Base-by-base conservation (phyloP, 2,888 invertebrate genomes). In the Thyatira batis region DNA sequence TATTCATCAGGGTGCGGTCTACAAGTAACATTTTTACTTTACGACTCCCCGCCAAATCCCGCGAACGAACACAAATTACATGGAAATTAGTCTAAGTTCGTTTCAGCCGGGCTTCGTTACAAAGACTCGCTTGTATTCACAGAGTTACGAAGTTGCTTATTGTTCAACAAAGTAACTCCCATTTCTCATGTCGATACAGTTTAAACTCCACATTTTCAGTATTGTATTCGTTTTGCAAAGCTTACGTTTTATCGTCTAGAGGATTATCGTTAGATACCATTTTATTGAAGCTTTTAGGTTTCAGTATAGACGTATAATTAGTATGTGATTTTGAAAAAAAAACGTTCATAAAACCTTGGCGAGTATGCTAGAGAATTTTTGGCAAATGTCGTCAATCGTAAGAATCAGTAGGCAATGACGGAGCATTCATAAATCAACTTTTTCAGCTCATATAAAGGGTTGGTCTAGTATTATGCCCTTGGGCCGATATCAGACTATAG, bases 41-140 rank as follows among this genome's bases (percentile, higher is more conserved):
- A 67, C 69, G 71, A 73, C 71, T 67, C 63, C 54, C 52, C 53
- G 65, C 65, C 70, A 76, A 82, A 79, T 75, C 76, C 80, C 66
- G 60, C 67, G 71, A 67, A 73, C 68, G 74, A 75, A 80, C 80
- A 76, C 80, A 83, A 86, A 85, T 85, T 82, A 84, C 77, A 84
- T 84, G 86, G 78, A 81, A 85, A 85, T 86, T 76, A 78, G 78
- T 71, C 69, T 74, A 82, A 84, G 80, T 80, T 82, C 74, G 65
- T 80, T 78, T 69, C 61, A 64, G 66, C 60, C 61, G 53, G 57
- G 70, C 65, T 68, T 65, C 65, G 68, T 71, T 69, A 73, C 76
- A 71, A 75, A 73, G 70, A 20, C 44, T 45, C 33, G 62, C 66
- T 61, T 67, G 57, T 54, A 53, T 53, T 61, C 46, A 54, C 52